Base-by-base conservation (phyloP, 2,888 invertebrate genomes). In the Zeuzera pyrina region DNA sequence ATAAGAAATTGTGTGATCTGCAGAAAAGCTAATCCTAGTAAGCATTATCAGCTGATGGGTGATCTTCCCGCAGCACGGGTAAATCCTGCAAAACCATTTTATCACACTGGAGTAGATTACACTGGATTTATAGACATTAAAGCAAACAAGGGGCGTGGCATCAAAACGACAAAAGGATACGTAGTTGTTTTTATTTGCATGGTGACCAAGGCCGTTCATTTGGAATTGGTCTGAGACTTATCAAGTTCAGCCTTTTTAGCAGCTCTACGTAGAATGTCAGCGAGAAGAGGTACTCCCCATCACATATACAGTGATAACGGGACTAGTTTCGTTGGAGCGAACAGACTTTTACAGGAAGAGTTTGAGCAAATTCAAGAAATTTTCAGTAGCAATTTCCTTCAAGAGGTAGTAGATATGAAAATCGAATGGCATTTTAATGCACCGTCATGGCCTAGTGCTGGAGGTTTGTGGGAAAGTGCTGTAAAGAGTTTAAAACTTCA, bases 11-110 rank as follows among this genome's bases (percentile, higher is more conserved):
- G 42, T 24, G 37, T 46, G 4, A 35, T 23, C 1, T 42, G 42
- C 10, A 36, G 21, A 31, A 35, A 29, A 24, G 27, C 38, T 5
- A 29, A 39, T 2, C 32, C 39, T 7, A 41, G n/a, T 2, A 36
- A 26, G 26, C 35, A 35, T 6, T 2, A 35, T 5, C 41, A 42
- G 30, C 30, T 44, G 5, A 46, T 46, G 43, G 46, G 42, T 11
- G 37, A 46, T 12, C 30, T 42, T 35, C 46, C 43, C 3, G 25
- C 21, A 2, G 25, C 31, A 4, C 31, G 43, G 19, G 31, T 31
- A 3, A 38, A 40, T 11, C 38, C 31, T 3, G 31, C 41, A 2
- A 19, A 26, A 3, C 38, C 45, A 1, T 46, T 43, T 24, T 13
- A 35, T 13, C 40, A 45, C 15, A 34, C 36, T 6, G 41, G 41